Conservation (phyloP, 2,113 vertebrate species). For the Paramormyrops kingsleyae region DNA sequence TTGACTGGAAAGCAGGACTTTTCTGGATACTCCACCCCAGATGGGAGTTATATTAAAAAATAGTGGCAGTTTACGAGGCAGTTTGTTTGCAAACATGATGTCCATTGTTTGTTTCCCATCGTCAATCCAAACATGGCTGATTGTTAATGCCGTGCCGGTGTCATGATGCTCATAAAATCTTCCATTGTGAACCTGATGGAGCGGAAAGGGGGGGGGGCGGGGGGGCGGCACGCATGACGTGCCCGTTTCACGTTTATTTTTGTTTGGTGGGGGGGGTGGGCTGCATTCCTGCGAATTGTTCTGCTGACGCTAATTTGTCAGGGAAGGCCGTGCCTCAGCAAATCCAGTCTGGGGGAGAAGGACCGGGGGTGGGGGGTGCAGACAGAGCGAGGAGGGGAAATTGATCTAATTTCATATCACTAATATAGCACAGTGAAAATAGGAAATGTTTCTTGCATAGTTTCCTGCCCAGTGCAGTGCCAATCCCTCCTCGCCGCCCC, state of each 20-base stretch:
- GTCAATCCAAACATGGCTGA: neutral
- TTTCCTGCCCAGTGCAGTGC: neutral
- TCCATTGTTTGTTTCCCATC: neutral
- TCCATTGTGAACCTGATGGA: neutral
- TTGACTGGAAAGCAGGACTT: neutral
- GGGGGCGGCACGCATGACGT: neutral
- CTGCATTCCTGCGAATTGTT: no score
- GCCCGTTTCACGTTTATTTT: neutral
- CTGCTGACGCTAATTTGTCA: slow-evolving; percentile 29
- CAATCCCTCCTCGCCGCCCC: neutral
- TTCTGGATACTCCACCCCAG: neutral
- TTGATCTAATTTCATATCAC: neutral
- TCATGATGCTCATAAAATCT: neutral
- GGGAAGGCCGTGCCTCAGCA: slow-evolving; percentile 17
- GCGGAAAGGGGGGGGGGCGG: neutral
- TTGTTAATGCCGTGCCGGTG: neutral
- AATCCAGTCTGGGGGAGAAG: neutral
- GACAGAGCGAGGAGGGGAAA: slow-evolving; percentile 17
- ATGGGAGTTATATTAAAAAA: neutral
- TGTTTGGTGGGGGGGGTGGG: neutral
- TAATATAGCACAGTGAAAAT: neutral
- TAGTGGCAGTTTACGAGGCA: neutral
- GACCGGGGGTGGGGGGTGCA: neutral
- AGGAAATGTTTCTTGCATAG: neutral
- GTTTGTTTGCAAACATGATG: neutral